Conservation (phyloP, 2,888 invertebrate genomes). For the Pristionchus maxplancki region DNA sequence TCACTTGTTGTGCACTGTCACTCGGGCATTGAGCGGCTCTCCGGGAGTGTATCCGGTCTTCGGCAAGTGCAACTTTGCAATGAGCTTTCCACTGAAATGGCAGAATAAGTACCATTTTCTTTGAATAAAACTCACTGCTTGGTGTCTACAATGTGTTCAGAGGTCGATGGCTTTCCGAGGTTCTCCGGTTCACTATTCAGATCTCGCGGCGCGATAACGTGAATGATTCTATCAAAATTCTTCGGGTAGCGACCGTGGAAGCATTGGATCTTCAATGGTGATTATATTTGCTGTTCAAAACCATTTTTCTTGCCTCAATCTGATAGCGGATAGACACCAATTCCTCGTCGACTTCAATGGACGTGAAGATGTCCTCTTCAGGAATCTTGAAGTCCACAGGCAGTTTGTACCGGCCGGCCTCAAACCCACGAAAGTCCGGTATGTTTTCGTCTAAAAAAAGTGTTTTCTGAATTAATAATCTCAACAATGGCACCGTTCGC, state of each 20-base stretch:
- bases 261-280: neutral
- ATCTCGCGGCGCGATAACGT: neutral
- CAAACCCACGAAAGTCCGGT: constrained; percentile 5
- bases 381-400: neutral
- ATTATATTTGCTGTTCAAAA: neutral
- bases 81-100: neutral
- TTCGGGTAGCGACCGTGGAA: neutral
- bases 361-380: neutral
- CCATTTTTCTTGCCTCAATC: neutral
- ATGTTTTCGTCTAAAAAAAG: neutral
- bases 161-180: neutral
- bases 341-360: constrained; percentile 12
- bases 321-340: constrained; percentile 11
- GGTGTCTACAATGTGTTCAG: neutral
- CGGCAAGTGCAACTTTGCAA: neutral
- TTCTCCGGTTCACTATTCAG: neutral
- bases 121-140: neutral
- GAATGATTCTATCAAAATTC: neutral
- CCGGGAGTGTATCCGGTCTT: constrained; percentile 36
- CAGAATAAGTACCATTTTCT: neutral
- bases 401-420: neutral
- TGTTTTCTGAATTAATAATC: no score
- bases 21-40: neutral
- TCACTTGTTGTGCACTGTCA: neutral
- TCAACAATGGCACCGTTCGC: no score